phyloP scores from a whole-genome alignment of 2,113 vertebrate species.

The Chloropsis cyanopogon region DNA sequence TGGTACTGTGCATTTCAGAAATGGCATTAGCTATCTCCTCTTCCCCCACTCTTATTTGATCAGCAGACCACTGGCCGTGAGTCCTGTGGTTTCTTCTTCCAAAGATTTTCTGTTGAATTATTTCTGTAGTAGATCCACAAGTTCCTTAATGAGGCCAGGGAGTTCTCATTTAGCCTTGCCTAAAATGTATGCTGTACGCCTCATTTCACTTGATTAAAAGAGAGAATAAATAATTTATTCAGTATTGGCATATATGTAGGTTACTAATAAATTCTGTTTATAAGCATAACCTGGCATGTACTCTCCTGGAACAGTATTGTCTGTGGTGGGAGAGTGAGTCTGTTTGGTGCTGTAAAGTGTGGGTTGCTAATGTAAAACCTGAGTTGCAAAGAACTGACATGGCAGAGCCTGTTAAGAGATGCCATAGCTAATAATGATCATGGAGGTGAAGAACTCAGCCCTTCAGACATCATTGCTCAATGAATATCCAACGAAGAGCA shows the following conservation, averaged over 20 bases:
- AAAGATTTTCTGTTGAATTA: background rate
- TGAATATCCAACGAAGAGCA: constrained; percentile 45
- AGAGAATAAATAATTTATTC: background rate
- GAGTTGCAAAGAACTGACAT: constrained; percentile 42
- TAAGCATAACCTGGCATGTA: background rate
- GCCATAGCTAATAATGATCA: constrained; percentile 54
- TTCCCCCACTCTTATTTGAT: background rate
- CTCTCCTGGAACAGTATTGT: background rate
- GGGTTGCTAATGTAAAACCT: constrained; percentile 34
- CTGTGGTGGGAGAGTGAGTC: background rate
- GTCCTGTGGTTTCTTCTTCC: background rate
- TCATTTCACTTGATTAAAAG: background rate
- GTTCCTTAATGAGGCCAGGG: background rate
- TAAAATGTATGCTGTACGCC: background rate
- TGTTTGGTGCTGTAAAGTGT: background rate
- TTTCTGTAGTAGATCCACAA: background rate
- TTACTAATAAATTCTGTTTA: background rate
- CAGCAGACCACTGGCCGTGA: background rate
- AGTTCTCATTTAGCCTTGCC: background rate
- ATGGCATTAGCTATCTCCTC: background rate
- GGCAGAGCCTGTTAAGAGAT: constrained; percentile 51
- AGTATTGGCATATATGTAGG: background rate
- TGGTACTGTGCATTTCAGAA: background rate
- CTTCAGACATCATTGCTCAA: constrained; percentile 66
- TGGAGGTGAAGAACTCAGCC: constrained; percentile 50